Evolutionary conservation across 2,797 vertebrate genomes (phyloP), one percentile per base, ranked within the genome.

Genomic region (Hoplostethus mediterraneus): DNA sequence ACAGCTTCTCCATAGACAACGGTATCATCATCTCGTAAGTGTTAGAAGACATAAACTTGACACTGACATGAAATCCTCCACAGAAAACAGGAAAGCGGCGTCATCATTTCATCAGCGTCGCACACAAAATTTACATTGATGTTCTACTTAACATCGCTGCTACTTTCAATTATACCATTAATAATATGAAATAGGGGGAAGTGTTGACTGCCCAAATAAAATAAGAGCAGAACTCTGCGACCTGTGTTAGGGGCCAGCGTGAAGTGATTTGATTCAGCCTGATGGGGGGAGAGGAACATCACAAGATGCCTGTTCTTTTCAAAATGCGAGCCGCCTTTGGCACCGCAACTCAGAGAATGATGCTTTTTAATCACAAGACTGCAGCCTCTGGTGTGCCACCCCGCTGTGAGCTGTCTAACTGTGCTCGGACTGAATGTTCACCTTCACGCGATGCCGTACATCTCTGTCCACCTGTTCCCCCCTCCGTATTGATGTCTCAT

Each of bases 11-110:
- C 60, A 90, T 97, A 65, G 96, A 97, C 81, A 98, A 97, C 2
- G 96, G 91, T 36, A 97, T 98, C 82, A 96, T 98, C 72, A 97
- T 96, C 79, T 96, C 94, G 95, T 98, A 89, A 96, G 95, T 91
- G 28, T 28, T 28, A 28, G 42, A 67, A 44, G 38, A 47, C 11
- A 31, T 49, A 48, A 8, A 49, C 9, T 60, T n/a, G 51, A 49
- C 16, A 5, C 1, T 62, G n/a, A 58, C 31, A 40, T 58, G 21
- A 7, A 9, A 17, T 36, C 60, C 1, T 95, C 95, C 79, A 80
- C 94, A 69, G 93, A 94, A 73, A 95, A 96, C 2, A 95, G 89
- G 93, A 94, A 73, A 95, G 96, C 2, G 95, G 89, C 53, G 96
- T 96, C 74, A 95, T 96, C 81, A 95, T 94, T 71, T 95, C 92